Evolutionary conservation across 2,797 vertebrate species (phyloP).

Genomic region (Naso thynnoides): DNA sequence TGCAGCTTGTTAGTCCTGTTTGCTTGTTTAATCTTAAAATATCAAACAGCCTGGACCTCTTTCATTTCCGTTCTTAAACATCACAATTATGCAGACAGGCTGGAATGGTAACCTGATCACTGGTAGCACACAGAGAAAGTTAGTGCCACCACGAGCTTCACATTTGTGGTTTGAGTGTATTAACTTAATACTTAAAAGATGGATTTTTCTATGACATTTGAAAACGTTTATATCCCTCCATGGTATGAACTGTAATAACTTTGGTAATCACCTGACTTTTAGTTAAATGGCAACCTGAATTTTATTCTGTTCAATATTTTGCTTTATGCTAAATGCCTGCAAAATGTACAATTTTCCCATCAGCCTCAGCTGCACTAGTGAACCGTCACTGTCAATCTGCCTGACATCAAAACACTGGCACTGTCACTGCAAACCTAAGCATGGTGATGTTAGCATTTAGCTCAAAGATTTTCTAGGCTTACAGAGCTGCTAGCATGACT

Average conservation of each 20-base stretch:
- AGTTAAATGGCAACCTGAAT: not conserved
- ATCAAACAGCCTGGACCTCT: conserved; percentile 29
- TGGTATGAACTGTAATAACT: not conserved
- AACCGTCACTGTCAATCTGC: no score
- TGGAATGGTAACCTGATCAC: not conserved
- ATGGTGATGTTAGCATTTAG: not conserved
- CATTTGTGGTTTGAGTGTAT: not conserved
- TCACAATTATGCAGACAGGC: not conserved
- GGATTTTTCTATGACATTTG: not conserved
- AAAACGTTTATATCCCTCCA: not conserved
- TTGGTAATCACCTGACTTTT: not conserved
- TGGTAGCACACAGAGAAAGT: not conserved
- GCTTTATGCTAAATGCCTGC: not conserved
- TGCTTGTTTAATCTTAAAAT: conserved; percentile 41
- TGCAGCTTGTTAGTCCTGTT: conserved; percentile 12
- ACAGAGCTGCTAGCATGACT: no score
- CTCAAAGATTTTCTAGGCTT: not conserved
- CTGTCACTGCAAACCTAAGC: not conserved
- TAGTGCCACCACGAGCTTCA: not conserved
- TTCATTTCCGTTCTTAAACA: conserved; percentile 56
- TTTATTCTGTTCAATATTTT: not conserved
- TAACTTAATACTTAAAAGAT: no score
- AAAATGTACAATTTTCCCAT: not conserved
- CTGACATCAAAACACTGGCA: not conserved
- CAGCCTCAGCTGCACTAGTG: not conserved